Conservation (phyloP, 2,888 invertebrate genomes). For the Ecliptopera silaceata region DNA sequence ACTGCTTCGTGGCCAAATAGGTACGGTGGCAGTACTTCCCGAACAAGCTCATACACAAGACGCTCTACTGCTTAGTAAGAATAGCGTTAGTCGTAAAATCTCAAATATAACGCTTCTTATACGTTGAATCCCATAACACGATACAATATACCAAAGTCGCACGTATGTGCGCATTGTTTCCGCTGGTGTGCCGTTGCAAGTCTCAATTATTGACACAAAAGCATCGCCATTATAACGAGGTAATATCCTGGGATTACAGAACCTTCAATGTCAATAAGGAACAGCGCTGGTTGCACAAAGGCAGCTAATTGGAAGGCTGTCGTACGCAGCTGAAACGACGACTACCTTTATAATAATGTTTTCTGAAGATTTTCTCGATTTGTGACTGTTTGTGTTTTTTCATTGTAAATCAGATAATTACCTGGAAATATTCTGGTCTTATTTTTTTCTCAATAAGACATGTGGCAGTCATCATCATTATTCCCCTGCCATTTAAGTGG, state of each 20-base stretch:
- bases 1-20: too few relatives aligned
- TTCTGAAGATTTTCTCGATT: slow-evolving; percentile 3
- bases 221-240: slow-evolving; percentile 26
- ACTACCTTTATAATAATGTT: slow-evolving; percentile 13
- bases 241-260: slow-evolving; percentile 37
- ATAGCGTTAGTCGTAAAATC: too few relatives aligned
- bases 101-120: too few relatives aligned
- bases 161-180: not conserved
- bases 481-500: too few relatives aligned
- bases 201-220: not conserved
- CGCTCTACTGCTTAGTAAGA: too few relatives aligned
- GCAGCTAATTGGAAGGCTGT: slow-evolving; percentile 47
- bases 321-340: slow-evolving; percentile 24
- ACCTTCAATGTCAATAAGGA: slow-evolving; percentile 42
- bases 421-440: too few relatives aligned
- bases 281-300: slow-evolving; percentile 41
- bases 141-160: not conserved
- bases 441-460: too few relatives aligned
- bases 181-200: not conserved
- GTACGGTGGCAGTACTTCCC: too few relatives aligned
- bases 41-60: too few relatives aligned
- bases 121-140: not conserved
- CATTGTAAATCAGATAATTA: too few relatives aligned
- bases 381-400: not conserved
- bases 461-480: too few relatives aligned